Evolutionary conservation across 2,113 vertebrate genomes (phyloP).

Genomic region (Stercorarius parasiticus): DNA sequence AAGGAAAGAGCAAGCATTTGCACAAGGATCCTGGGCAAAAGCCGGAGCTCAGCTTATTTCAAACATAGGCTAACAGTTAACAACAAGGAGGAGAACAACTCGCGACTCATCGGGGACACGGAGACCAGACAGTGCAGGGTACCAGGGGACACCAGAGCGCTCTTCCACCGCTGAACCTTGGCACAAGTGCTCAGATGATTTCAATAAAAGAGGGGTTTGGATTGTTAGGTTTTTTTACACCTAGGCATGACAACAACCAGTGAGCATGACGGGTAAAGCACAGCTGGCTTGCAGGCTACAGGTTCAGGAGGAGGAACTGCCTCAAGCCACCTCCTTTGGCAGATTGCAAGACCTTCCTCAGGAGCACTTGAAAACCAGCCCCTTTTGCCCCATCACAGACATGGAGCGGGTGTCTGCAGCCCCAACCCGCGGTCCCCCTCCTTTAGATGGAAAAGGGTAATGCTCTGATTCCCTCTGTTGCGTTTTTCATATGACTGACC

Average conservation of each 20-base stretch:
- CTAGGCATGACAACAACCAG: background rate
- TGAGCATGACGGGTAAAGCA: background rate
- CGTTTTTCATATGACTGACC: background rate
- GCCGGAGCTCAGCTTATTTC: background rate
- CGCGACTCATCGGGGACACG: background rate
- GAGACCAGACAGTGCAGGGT: background rate
- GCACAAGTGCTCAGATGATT: background rate
- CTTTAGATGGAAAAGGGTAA: background rate
- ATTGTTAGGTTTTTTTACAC: background rate
- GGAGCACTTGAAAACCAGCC: background rate
- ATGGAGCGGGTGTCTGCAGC: background rate
- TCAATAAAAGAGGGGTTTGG: background rate
- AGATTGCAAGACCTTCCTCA: background rate
- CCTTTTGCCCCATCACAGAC: background rate
- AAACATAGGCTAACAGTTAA: fast-evolving
- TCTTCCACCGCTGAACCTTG: background rate
- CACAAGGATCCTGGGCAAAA: background rate
- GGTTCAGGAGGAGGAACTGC: background rate
- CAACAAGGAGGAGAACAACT: background rate
- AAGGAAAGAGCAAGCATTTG: fast-evolving
- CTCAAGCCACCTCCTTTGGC: background rate
- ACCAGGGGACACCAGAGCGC: background rate
- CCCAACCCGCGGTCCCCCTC: background rate
- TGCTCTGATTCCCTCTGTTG: background rate
- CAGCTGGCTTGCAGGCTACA: background rate